A percentile compares a stretch with the other conserved stretches of the same genome.
phyloP scores from a whole-genome alignment of 1,140 invertebrate species.

The Drosophila tsacasi region DNA sequence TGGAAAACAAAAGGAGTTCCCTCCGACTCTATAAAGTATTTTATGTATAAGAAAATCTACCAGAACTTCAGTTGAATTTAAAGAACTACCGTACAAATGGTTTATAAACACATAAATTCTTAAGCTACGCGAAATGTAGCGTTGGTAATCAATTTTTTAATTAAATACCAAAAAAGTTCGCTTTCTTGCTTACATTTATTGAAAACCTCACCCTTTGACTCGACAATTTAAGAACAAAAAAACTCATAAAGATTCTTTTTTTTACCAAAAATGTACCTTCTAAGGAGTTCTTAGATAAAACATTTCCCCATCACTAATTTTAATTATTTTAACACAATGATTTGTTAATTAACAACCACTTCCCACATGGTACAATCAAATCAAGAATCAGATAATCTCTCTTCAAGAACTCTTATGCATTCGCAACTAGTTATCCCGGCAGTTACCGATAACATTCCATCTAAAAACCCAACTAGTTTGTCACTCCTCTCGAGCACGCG shows the following conservation, averaged over 20 bases:
- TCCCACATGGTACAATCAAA: neutral
- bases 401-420: neutral
- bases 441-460: constrained; percentile 42
- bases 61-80: too few relatives aligned
- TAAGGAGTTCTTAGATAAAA: neutral
- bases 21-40: neutral
- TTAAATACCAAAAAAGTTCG: fast-evolving
- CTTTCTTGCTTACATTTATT: neutral
- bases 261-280: too few relatives aligned
- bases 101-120: neutral
- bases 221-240: too few relatives aligned
- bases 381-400: neutral
- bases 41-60: neutral
- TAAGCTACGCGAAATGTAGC: neutral
- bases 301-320: neutral
- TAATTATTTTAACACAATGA: neutral
- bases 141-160: neutral
- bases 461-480: constrained; percentile 9
- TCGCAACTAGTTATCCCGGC: constrained; percentile 9
- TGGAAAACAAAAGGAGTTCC: neutral
- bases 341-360: neutral
- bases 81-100: neutral
- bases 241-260: too few relatives aligned
- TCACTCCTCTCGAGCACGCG: constrained; percentile 22
- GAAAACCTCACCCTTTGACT: neutral